These are phyloP conservation scores for Phengaris alcon DNA, from an alignment of 2,888 invertebrate species.

Conservation along the genomic window DNA sequence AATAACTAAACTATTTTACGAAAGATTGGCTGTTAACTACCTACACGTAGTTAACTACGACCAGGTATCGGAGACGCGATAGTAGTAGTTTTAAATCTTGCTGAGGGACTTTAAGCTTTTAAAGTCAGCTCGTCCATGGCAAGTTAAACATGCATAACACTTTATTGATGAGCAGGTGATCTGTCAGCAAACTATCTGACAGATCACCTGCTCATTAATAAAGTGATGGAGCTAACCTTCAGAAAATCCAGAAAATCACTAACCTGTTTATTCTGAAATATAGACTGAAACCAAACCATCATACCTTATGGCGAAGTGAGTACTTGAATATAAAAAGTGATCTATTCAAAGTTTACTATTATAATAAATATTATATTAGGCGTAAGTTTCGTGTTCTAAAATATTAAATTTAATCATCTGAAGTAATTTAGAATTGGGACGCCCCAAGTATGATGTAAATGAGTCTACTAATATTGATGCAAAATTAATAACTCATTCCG, in stretches of 20 bases:
- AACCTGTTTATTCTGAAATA: neutral
- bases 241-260: neutral
- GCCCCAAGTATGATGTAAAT: slow-evolving; percentile 22
- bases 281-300: neutral
- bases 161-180: no score
- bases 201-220: no score
- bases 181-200: no score
- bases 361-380: slow-evolving; percentile 5
- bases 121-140: no score
- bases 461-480: slow-evolving; percentile 22
- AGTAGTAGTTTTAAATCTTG: no score
- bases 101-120: no score
- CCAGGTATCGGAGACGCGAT: no score
- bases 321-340: neutral
- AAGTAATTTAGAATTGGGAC: slow-evolving; percentile 16
- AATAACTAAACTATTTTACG: no score
- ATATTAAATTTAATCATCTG: slow-evolving; percentile 22
- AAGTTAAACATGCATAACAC: no score
- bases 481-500: slow-evolving; percentile 10
- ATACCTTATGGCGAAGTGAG: neutral
- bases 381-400: neutral
- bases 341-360: neutral
- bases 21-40: no score
- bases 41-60: no score
- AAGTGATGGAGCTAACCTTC: no score